A percentile compares a stretch with the other conserved stretches of the same genome.
Evolutionary conservation across 1,140 invertebrate genomes (phyloP).

Genomic region (Cherax quadricarinatus): DNA sequence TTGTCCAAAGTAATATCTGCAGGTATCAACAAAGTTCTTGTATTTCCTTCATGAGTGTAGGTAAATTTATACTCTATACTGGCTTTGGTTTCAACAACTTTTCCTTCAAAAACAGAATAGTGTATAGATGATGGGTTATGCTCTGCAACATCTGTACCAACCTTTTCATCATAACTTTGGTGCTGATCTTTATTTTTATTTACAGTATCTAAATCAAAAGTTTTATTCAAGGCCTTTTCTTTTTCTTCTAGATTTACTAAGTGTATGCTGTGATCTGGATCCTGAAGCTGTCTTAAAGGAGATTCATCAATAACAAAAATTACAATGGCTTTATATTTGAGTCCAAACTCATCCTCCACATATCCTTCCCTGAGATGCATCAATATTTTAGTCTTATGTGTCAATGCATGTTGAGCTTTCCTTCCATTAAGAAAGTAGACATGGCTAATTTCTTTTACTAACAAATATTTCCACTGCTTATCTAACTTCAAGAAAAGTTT

Average conservation of each 20-base stretch:
- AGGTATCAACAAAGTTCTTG: neutral
- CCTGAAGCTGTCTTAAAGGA: neutral
- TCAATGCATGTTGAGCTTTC: neutral
- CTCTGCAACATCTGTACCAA: neutral
- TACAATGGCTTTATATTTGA: neutral
- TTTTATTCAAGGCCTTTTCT: neutral
- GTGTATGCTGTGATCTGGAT: neutral
- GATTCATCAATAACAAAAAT: neutral
- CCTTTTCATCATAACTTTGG: neutral
- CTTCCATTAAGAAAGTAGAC: neutral
- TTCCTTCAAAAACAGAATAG: neutral
- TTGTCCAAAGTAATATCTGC: neutral
- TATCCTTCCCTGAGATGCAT: neutral
- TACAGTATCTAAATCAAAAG: neutral
- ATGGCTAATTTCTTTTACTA: neutral
- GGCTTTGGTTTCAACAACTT: neutral
- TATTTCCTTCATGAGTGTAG: neutral
- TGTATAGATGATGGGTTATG: neutral
- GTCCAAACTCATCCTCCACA: neutral
- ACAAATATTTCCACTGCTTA: neutral
- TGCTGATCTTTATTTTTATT: neutral
- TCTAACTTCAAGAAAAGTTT: neutral
- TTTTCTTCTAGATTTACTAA: neutral
- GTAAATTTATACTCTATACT: neutral
- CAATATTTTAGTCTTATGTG: neutral